phyloP scores from a whole-genome alignment of 1,140 invertebrate genomes.

The Medauroidea extradentata region DNA sequence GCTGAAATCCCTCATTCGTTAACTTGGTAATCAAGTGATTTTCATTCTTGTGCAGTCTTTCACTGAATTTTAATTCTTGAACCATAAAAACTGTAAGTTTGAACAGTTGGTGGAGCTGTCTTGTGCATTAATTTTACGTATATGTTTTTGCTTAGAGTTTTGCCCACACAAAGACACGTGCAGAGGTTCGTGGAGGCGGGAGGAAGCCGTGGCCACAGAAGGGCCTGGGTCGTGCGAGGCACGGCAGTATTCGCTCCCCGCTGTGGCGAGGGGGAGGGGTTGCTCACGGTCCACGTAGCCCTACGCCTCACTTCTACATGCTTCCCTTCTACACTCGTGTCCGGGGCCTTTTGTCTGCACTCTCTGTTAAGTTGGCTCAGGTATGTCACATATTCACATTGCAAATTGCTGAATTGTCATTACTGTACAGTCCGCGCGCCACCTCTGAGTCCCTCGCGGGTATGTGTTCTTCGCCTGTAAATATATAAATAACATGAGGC shows the following conservation, averaged over 20 bases:
- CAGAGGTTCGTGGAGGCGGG: slow-evolving; percentile 83
- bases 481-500: no score
- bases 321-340: slow-evolving; percentile 70
- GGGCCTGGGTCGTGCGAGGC: slow-evolving; percentile 79
- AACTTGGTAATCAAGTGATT: no score
- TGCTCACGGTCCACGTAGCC: slow-evolving; percentile 83
- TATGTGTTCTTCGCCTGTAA: no score
- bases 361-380: slow-evolving; percentile 89
- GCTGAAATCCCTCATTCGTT: no score
- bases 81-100: no score
- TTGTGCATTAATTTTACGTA: slow-evolving; percentile 13
- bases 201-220: slow-evolving; percentile 96
- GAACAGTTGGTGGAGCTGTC: background rate
- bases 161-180: slow-evolving; percentile 65
- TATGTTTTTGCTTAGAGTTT: slow-evolving; percentile 47
- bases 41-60: no score
- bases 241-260: slow-evolving; percentile 87
- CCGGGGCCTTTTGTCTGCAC: slow-evolving; percentile 70
- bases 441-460: no score
- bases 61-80: no score
- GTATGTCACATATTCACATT: slow-evolving; percentile 31
- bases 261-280: slow-evolving; percentile 71
- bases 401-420: background rate
- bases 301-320: slow-evolving; percentile 90
- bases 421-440: no score